Evolutionary conservation across 2,888 invertebrate genomes (phyloP), one percentile per base, ranked within the genome.

Genomic region (Priocnemis perturbator): DNA sequence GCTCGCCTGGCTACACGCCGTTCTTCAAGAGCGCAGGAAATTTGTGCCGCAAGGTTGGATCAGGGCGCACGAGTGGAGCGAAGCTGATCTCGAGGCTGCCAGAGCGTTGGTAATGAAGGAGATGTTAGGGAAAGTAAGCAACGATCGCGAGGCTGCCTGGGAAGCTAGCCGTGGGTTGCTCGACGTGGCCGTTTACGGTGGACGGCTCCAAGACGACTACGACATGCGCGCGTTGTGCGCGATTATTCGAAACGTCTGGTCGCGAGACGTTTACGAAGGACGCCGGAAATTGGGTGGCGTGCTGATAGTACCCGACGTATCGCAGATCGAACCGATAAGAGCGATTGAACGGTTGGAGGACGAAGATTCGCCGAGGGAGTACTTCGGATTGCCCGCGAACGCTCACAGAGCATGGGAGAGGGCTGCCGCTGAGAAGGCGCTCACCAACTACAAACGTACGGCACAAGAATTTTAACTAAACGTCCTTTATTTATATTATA

Each of bases 301-400:
- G 0, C 55, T 89, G 3, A 84, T 76, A n/a, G 71, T 88, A 0
- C 74, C 82, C 0, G 81, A 81, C 14, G 53, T 14, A 15, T 62
- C 66, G 17, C 86, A 87, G 15, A 88, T 95, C 93, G 95, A 95
- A 60, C 94, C 94, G 81, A 81, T 93, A 3, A 90, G 91, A 9
- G 90, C 92, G 0, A 91, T 97, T 65, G 93, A 93, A 60, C 91
- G 91, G 30, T 89, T 97, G 55, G 93, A 95, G 0, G 94, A 94
- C 71, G 91, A 91, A 61, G 96, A 97, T 86, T 90, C 92, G 15
- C 95, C 97, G 0, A 90, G 92, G 5, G 84, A 86, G 20, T 92
- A 94, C 81, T 95, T 97, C 83, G 96, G 96, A 2, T 90, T 98
- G 58, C 96, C 98, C 0, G 94, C 94, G 61, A 98, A 98, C 87